phyloP scores from a whole-genome alignment of 53 echinoderm and acorn worm genomes.

The Astropecten irregularis region DNA sequence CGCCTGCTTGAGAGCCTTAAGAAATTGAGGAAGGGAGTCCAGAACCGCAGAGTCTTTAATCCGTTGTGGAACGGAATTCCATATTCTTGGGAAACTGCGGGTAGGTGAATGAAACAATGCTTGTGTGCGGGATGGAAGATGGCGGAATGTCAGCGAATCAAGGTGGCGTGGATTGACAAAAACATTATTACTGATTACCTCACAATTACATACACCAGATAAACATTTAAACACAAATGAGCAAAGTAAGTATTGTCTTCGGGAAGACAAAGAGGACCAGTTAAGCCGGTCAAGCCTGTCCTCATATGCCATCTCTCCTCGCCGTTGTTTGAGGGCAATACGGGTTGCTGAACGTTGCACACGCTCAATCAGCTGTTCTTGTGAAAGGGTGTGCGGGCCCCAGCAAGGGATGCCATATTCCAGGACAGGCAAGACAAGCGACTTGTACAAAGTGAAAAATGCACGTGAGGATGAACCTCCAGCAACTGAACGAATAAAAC shows the following conservation, averaged over 20 bases:
- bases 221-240: neutral
- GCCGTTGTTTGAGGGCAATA: neutral
- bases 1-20: too few relatives aligned
- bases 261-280: neutral
- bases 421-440: conserved; percentile 22
- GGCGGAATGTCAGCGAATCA: neutral
- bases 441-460: conserved; percentile 4
- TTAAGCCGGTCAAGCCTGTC: conserved; percentile 3
- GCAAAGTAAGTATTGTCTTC: neutral
- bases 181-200: neutral
- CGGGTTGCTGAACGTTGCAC: conserved; percentile 3
- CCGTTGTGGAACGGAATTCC: too few relatives aligned
- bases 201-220: neutral
- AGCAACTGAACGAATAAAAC: conserved; percentile 11
- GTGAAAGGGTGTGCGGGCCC: neutral
- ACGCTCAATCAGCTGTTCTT: conserved; percentile 1
- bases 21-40: too few relatives aligned
- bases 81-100: neutral
- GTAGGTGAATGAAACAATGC: conserved; percentile 9
- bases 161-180: neutral
- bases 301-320: conserved; percentile 12
- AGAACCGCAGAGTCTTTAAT: too few relatives aligned
- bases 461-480: conserved; percentile 3
- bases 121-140: neutral
- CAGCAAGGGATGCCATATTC: conserved; percentile 28